Evolutionary conservation across 2,888 invertebrate genomes (phyloP).

Genomic region (Cordilura impudica): DNA sequence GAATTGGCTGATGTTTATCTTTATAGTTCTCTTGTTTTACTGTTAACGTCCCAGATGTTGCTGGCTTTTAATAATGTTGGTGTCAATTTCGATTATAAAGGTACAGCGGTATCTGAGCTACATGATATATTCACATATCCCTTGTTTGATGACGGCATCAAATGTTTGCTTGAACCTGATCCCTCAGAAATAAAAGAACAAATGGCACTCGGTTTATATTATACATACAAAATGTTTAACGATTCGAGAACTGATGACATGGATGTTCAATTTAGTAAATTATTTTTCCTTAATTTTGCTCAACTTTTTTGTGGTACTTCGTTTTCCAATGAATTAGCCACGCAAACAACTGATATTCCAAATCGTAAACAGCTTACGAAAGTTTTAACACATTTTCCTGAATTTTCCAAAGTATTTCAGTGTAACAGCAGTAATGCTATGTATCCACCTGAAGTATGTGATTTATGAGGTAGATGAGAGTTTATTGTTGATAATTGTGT

Average conservation of each 20-base stretch:
- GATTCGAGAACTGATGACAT: neutral
- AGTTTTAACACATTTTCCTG: conserved; percentile 61
- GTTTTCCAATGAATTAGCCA: neutral
- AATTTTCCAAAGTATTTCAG: conserved; percentile 52
- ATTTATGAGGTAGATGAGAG: conserved; percentile 41
- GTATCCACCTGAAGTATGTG: conserved; percentile 34
- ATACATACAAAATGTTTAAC: conserved; percentile 63
- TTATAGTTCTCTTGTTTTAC: conserved; percentile 64
- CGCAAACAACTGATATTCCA: conserved; percentile 57
- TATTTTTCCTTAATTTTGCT: no score
- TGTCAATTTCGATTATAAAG: neutral
- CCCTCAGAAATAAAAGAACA: conserved; percentile 62
- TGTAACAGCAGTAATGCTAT: conserved; percentile 35
- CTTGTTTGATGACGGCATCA: conserved; percentile 38
- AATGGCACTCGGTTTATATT: conserved; percentile 63
- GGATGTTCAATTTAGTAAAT: no score
- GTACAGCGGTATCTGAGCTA: neutral
- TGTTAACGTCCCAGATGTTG: conserved; percentile 63
- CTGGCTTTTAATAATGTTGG: conserved; percentile 64
- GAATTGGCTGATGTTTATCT: conserved; percentile 56
- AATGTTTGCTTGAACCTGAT: no score
- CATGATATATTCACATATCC: conserved; percentile 33
- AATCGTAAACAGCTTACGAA: conserved; percentile 62
- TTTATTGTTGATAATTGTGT: no score
- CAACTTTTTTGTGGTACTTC: conserved; percentile 59